Evolutionary conservation across 2,888 invertebrate species (phyloP), one percentile per base, ranked within the genome.

Genomic region (Ectemnius continuus): DNA sequence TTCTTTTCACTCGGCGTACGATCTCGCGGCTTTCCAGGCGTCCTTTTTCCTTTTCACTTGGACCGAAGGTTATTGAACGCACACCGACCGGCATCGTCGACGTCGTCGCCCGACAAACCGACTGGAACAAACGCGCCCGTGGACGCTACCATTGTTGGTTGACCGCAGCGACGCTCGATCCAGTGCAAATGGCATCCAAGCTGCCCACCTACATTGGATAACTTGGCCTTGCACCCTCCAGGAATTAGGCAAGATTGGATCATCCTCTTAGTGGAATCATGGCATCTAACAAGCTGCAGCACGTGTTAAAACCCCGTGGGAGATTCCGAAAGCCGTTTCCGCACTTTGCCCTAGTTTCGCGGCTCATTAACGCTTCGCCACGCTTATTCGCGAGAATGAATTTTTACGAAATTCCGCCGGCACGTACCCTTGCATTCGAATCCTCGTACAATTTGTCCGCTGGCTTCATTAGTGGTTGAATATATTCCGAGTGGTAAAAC

Each of bases 21-120:
- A 72, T 71, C 71, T 59, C 67, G 76, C 67, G 75, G 76, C 70
- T 60, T 59, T 4, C 18, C 48, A 62, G 36, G 56, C 68, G 57
- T 48, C 48, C 59, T 60, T 73, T 78, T 76, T 56, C 47, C 62
- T 70, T 76, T 76, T 70, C 76, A 61, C 68, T 64, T 63, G 52
- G 69, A 60, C 69, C 14, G 58, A 69, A 67, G 76, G 76, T 78
- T 76, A 59, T 78, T 76, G 77, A 78, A 76, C 77, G 73, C 67
- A 23, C 36, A 36, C 36, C 23, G 23, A 36, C 36, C 8, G 36
- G 36, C 36, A 73, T 78, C 73, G 69, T 36, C 56, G 61, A 58
- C 57, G 57, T 20, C 14, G 56, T 26, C 14, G 56, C 65, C 52
- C 63, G 76, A 20, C 67, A 70, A 78, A 70, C 76, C 73, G 73